Evolutionary conservation across 2,797 vertebrate species (phyloP), one percentile per base, ranked within the genome.

Genomic region (Denticeps clupeoides): DNA sequence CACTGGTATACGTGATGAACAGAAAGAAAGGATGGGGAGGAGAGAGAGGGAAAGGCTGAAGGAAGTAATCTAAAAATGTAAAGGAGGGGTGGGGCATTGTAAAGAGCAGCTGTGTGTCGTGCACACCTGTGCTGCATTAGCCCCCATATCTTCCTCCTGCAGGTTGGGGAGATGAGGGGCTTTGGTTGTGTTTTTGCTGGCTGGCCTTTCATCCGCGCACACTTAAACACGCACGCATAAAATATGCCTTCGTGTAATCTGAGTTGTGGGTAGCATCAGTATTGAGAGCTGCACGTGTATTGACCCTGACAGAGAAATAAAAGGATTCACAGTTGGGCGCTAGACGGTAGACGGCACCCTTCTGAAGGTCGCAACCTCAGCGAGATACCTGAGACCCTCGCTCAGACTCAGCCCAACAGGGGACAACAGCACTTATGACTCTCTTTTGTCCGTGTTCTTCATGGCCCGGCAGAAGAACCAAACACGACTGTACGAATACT

Each of bases 381-480:
- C 31, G 11, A 4, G 22, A 35, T 23, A 42, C 8, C 33, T 45
- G 46, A n/a, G 3, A 4, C 9, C 4, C 40, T 41, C 12, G 32
- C 26, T 26, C 1, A 4, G 50, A 38, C 44, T n/a, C n/a, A 32
- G 27, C 28, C 32, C 10, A 45, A 58, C 16, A 50, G 63, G 51
- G 3, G 27, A 33, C 12, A 49, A n/a, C n/a, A n/a, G n/a, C n/a
- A n/a, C n/a, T n/a, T n/a, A n/a, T n/a, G n/a, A n/a, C n/a, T n/a
- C n/a, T n/a, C n/a, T n/a, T n/a, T n/a, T n/a, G n/a, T n/a, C n/a
- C n/a, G n/a, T n/a, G n/a, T n/a, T n/a, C 23, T 5, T 22, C 11
- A 25, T 15, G 22, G 6, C 24, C 21, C 7, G n/a, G 4, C 4
- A 32, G 57, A 33, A 65, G 47, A 65, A 57, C 55, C 54, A 49